A percentile compares a stretch with the other conserved stretches of the same genome.
Conservation (phyloP, 2,797 vertebrate species). For the Catamblyrhynchus diadema region DNA sequence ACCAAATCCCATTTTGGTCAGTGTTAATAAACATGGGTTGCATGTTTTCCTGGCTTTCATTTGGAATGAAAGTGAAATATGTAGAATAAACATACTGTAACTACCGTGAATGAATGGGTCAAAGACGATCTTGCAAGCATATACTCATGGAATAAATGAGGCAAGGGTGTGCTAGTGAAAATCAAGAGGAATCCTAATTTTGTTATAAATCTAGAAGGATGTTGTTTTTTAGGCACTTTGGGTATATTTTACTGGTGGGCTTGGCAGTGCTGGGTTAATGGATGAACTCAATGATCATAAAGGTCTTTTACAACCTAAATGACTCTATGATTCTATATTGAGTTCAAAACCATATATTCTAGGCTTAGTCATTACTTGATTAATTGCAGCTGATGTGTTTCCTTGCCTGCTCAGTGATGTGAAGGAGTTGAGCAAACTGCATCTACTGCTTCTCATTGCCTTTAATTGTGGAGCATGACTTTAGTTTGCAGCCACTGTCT, state of each 20-base stretch:
- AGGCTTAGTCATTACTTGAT: not conserved
- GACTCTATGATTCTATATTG: not conserved
- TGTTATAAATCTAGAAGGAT: not conserved
- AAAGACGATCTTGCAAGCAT: not conserved
- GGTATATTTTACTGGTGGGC: not conserved
- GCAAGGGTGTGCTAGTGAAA: not conserved
- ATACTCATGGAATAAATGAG: not conserved
- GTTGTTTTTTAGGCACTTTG: not conserved
- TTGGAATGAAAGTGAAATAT: not conserved
- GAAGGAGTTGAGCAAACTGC: not conserved
- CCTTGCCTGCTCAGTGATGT: not conserved
- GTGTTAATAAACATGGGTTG: not conserved
- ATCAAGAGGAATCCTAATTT: not conserved
- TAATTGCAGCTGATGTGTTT: not conserved
- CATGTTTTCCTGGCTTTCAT: not conserved
- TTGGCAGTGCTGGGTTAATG: not conserved
- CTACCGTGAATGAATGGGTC: not conserved
- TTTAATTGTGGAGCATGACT: not conserved
- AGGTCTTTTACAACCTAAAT: not conserved
- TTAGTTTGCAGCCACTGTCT: not conserved
- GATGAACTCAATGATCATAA: not conserved
- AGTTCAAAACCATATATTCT: not conserved
- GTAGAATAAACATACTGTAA: not conserved
- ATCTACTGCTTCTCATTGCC: not conserved
- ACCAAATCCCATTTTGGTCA: not conserved